Conservation (phyloP, 1,140 invertebrate species). For the Oryctes rhinoceros region DNA sequence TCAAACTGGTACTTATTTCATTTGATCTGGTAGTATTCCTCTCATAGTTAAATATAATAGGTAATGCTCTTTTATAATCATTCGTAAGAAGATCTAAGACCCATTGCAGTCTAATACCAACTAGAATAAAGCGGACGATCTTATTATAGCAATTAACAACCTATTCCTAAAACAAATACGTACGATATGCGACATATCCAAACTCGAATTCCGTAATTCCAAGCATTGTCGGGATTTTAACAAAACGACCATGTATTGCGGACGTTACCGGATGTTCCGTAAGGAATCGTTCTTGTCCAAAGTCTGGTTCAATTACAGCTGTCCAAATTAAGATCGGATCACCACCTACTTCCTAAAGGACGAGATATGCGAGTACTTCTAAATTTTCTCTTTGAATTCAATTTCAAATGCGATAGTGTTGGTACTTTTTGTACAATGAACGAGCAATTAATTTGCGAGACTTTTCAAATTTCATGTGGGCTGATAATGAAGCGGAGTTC, state of each 20-base stretch:
- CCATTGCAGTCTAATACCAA: conserved; percentile 60
- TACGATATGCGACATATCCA: conserved; percentile 49
- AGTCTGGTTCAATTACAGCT: conserved; percentile 71
- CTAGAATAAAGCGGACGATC: neutral
- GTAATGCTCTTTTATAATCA: conserved; percentile 52
- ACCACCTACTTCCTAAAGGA: too few relatives aligned
- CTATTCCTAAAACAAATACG: neutral
- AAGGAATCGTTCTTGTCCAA: conserved; percentile 72
- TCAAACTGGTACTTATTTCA: neutral
- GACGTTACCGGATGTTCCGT: too few relatives aligned
- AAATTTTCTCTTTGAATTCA: conserved; percentile 48
- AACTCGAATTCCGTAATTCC: conserved; percentile 72
- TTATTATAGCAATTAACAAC: neutral
- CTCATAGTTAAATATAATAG: conserved; percentile 10
- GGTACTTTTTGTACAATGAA: too few relatives aligned
- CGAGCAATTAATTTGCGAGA: too few relatives aligned
- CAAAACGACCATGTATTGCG: conserved; percentile 65
- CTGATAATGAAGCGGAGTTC: too few relatives aligned
- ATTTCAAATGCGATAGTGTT: too few relatives aligned
- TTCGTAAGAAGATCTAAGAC: conserved; percentile 61
- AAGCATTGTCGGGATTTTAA: conserved; percentile 71
- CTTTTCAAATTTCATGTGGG: too few relatives aligned
- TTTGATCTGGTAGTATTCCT: neutral
- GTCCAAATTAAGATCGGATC: conserved; percentile 69
- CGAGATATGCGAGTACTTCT: too few relatives aligned